Percentiles rank a stretch among this genome's conserved stretches.
phyloP scores from a whole-genome alignment of 92 coral and sea anemone species.

The Porites rus region DNA sequence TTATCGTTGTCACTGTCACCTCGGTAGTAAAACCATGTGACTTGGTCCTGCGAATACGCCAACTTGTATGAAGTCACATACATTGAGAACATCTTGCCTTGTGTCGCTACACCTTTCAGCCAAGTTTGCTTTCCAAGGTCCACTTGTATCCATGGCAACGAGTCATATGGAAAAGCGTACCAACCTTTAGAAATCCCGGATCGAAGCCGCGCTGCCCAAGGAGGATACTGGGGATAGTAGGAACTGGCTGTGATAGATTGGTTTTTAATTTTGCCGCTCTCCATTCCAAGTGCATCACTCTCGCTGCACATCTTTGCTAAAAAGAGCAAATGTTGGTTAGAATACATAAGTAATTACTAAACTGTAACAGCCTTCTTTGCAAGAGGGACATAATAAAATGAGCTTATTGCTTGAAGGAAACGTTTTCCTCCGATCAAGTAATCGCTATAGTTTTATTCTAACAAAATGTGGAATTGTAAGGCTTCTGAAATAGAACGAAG shows the following conservation, averaged over 20 bases:
- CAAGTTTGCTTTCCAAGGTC: conserved; percentile 26
- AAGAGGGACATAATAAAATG: too few species aligned
- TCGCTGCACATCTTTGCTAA: neutral
- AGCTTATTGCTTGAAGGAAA: too few species aligned
- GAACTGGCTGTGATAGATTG: conserved; percentile 35
- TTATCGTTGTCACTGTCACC: too few species aligned
- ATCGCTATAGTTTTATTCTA: too few species aligned
- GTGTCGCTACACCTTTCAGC: conserved; percentile 29
- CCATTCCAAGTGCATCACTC: conserved; percentile 11
- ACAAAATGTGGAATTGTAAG: too few species aligned
- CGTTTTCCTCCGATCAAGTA: too few species aligned
- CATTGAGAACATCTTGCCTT: conserved; percentile 23
- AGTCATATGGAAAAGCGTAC: conserved; percentile 7
- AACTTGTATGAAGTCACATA: conserved; percentile 28
- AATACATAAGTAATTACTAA: neutral
- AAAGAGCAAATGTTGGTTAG: neutral
- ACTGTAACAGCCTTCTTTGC: too few species aligned
- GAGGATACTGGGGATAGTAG: neutral
- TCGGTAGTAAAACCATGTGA: neutral
- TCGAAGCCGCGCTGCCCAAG: conserved; percentile 19
- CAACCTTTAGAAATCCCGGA: neutral
- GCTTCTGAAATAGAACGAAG: too few species aligned
- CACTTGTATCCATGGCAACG: conserved; percentile 24
- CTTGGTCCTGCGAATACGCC: conserved; percentile 14
- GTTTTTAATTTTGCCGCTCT: conserved; percentile 21